Base-by-base conservation (phyloP, 1,140 invertebrate genomes). In the Trypoxylus dichotomus region DNA sequence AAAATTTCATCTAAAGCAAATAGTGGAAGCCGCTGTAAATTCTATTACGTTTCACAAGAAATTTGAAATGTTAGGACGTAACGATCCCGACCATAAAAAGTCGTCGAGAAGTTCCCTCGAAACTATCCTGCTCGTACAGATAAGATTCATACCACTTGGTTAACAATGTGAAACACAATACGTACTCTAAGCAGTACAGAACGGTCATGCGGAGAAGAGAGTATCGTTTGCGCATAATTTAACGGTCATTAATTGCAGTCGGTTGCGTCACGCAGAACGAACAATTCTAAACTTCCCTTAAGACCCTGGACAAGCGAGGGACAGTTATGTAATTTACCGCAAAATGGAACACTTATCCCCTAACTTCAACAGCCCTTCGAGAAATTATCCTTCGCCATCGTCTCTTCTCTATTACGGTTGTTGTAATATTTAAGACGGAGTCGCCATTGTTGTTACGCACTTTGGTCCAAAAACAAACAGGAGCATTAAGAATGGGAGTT, bases 201-300 rank as follows among this genome's bases (percentile, higher is more conserved):
- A 68, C 25, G 13, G 60, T 10, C 60, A 68, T 29, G 60, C 60
- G 21, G 60, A 68, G 60, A 68, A 29, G 60, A 68, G 60, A 68
- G 60, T 68, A 68, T 68, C 60, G 60, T 68, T 68, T 68, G 60
- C 60, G 60, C 60, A 68, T 68, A 68, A 68, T 68, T 68, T 68
- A 68, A 68, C 60, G 60, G 60, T 29, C 60, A 68, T 68, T 68
- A 68, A 68, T 68, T 68, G 60, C 60, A 68, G 19, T 68, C 60
- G 60, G 60, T 29, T 29, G 60, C 24, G 60, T 68, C 60, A 68
- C 60, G 60, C 60, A 68, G 60, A 68, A 68, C 60, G 60, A 68
- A 68, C 60, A 68, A 68, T 68, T 68, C 60, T 24, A 68, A 68
- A 68, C 60, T 68, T 68, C 60, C 60, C 47, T 37, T 37, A 29